Conservation (phyloP, 1,140 invertebrate species). For the Panonychus citri region DNA sequence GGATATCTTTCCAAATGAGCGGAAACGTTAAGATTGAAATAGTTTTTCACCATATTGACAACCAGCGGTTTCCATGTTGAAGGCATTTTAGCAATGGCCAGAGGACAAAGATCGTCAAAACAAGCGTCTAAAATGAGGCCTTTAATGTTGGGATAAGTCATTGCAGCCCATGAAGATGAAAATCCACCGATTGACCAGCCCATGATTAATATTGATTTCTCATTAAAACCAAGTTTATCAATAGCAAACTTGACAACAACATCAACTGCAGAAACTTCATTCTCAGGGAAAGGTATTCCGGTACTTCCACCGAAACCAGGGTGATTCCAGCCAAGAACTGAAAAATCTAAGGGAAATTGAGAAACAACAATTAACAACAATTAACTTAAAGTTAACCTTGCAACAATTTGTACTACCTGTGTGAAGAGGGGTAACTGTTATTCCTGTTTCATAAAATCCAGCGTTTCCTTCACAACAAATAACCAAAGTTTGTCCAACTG, state of each 20-base stretch:
- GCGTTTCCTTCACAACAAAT: conserved; percentile 91
- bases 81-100: conserved; percentile 67
- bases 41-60: conserved; percentile 40
- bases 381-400: neutral
- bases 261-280: conserved; percentile 76
- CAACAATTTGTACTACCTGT: too few species aligned
- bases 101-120: conserved; percentile 79
- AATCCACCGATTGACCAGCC: conserved; percentile 97
- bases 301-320: conserved; percentile 82
- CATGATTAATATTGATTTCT: conserved; percentile 63
- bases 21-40: conserved; percentile 58
- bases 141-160: conserved; percentile 61
- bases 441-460: conserved; percentile 89
- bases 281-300: conserved; percentile 47
- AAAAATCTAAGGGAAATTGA: conserved; percentile 34
- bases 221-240: conserved; percentile 47
- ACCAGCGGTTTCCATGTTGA: conserved; percentile 17
- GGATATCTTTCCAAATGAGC: conserved; percentile 40
- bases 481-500: conserved; percentile 45
- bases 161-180: conserved; percentile 63
- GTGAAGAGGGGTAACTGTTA: conserved; percentile 57
- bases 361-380: too few species aligned
- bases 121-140: conserved; percentile 66
- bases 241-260: conserved; percentile 84
- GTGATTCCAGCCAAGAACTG: conserved; percentile 92